phyloP scores from a whole-genome alignment of 2,113 vertebrate species.

The Pongo abelii region DNA sequence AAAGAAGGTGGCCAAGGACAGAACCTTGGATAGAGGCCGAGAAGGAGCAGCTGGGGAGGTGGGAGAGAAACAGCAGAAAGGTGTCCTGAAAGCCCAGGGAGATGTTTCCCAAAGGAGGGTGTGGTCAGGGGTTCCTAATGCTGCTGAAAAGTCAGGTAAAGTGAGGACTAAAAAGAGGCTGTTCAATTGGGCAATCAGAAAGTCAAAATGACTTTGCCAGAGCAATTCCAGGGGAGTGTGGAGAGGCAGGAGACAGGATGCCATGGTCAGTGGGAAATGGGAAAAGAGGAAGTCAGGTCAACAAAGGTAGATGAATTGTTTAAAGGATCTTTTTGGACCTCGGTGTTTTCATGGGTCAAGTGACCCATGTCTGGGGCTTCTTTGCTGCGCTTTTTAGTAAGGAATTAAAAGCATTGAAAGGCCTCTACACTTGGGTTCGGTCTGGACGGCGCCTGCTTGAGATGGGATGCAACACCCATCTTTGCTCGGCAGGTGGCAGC shows the following conservation, averaged over 20 bases:
- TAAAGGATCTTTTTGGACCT: neutral
- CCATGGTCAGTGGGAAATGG: neutral
- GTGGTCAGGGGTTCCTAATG: neutral
- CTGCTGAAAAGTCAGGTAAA: neutral
- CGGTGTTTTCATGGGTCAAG: neutral
- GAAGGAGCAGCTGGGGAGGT: neutral
- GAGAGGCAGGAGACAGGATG: neutral
- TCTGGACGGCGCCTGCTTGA: accelerated
- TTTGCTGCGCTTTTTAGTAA: neutral
- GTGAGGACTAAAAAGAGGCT: neutral
- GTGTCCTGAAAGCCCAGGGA: neutral
- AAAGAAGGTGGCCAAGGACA: neutral
- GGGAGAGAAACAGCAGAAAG: neutral
- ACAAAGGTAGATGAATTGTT: neutral
- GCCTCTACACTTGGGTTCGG: neutral
- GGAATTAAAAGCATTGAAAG: neutral
- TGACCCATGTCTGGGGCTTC: neutral
- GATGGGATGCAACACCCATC: neutral
- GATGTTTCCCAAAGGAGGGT: neutral
- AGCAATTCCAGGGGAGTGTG: neutral
- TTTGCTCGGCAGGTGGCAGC: constrained; percentile 53
- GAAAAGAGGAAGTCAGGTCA: neutral
- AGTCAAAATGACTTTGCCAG: neutral
- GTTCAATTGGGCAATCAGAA: neutral
- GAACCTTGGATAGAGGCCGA: neutral